Percentiles rank a stretch among this genome's conserved stretches.
These are phyloP conservation scores for Drosophila insularis DNA, from an alignment of 1,140 invertebrate genomes.

Conservation along the genomic window DNA sequence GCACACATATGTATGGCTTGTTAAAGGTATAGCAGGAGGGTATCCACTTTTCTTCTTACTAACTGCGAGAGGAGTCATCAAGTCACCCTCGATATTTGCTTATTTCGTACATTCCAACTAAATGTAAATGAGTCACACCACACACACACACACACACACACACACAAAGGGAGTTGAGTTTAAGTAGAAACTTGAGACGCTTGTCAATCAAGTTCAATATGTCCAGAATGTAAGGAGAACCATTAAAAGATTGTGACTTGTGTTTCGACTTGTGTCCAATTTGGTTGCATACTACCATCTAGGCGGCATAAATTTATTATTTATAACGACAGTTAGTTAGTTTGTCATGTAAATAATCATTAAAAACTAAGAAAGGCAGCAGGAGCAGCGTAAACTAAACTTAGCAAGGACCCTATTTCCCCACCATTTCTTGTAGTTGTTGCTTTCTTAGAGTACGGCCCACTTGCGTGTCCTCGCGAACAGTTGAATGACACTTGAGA, in stretches of 20 bases:
- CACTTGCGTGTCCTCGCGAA: conserved; percentile 49
- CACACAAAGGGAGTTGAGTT: not conserved
- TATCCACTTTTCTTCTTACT: conserved; percentile 11
- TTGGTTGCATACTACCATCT: not conserved
- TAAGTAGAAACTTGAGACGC: conserved; percentile 35
- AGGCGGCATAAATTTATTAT: conserved; percentile 58
- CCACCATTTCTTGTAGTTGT: not conserved
- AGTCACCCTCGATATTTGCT: conserved; percentile 16
- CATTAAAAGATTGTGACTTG: not conserved
- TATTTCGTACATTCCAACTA: conserved; percentile 34
- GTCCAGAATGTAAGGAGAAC: not conserved
- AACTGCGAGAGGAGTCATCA: not conserved
- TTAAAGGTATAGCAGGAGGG: not conserved
- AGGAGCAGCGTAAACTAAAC: no score
- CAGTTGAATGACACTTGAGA: conserved; percentile 59
- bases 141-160: conserved; percentile 20
- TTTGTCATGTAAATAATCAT: conserved; percentile 75
- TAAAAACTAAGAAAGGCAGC: conserved; percentile 55
- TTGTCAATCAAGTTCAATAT: conserved; percentile 58
- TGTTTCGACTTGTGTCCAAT: not conserved
- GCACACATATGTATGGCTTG: not conserved
- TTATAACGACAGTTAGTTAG: conserved; percentile 49
- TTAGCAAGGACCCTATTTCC: no score
- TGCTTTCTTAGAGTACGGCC: conserved; percentile 18
- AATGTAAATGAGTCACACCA: conserved; percentile 60